Evolutionary conservation across 2,113 vertebrate genomes (phyloP).

Genomic region (Beaufortia kweichowensis): DNA sequence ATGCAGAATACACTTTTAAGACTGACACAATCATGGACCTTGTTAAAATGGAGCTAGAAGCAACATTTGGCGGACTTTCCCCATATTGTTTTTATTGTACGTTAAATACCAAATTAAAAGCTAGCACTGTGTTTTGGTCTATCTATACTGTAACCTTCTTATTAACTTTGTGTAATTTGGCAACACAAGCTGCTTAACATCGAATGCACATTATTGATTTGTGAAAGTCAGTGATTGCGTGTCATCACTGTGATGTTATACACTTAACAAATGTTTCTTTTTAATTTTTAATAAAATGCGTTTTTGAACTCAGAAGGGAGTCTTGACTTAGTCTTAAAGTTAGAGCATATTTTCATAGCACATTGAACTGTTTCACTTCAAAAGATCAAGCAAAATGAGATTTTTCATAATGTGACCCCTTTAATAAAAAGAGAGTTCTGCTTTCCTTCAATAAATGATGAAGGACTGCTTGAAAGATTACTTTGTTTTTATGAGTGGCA

Average conservation of each 20-base stretch:
- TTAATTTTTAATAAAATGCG: neutral
- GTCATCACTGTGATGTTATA: neutral
- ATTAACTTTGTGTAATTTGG: neutral
- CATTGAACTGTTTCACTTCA: constrained; percentile 15
- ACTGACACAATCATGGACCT: neutral
- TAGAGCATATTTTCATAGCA: neutral
- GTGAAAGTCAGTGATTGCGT: neutral
- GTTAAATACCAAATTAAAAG: neutral
- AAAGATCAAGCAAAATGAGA: constrained; percentile 31
- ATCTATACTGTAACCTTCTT: neutral
- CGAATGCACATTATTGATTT: neutral
- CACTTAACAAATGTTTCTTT: neutral
- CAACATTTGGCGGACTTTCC: neutral
- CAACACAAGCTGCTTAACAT: neutral
- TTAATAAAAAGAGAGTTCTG: constrained; percentile 45
- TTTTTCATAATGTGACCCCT: constrained; percentile 29
- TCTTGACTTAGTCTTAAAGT: neutral
- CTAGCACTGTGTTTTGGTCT: neutral
- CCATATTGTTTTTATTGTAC: neutral
- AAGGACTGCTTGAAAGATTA: constrained; percentile 68
- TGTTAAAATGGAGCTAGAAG: constrained; percentile 7
- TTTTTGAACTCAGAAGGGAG: neutral
- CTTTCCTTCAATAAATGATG: constrained; percentile 67
- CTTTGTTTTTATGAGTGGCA: constrained; percentile 69
- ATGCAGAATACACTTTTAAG: neutral